These are phyloP conservation scores for Notocelia uddmanniana DNA, from an alignment of 2,888 invertebrate species.

Conservation along the genomic window DNA sequence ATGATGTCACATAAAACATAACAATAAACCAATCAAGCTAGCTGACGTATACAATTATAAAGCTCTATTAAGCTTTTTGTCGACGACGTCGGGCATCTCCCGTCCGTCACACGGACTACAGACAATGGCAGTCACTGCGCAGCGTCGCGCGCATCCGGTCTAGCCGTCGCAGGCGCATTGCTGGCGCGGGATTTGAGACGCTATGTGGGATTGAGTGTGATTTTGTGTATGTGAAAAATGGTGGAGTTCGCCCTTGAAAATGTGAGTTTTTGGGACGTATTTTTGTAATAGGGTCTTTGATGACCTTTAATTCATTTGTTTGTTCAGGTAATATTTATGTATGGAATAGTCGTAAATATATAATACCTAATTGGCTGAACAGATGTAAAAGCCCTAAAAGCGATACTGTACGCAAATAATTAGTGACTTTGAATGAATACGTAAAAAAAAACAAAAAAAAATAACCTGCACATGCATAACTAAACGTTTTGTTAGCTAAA, in stretches of 20 bases:
- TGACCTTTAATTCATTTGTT: background rate
- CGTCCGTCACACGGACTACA: constrained; percentile 51
- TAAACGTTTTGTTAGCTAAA: too few relatives aligned
- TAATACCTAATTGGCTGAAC: background rate
- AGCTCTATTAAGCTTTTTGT: background rate
- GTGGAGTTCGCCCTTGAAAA: constrained; percentile 76
- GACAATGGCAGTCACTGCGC: constrained; percentile 49
- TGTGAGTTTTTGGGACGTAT: constrained; percentile 59
- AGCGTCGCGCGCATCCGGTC: constrained; percentile 65
- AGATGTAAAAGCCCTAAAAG: background rate
- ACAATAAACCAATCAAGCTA: too few relatives aligned
- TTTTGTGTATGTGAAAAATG: constrained; percentile 57
- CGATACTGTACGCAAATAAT: background rate
- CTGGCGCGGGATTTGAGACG: background rate
- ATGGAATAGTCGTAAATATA: background rate
- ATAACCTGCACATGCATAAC: too few relatives aligned
- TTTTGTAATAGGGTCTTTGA: background rate
- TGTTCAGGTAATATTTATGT: background rate
- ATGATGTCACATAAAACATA: too few relatives aligned
- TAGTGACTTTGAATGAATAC: too few relatives aligned
- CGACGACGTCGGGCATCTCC: constrained; percentile 55
- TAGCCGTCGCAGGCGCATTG: constrained; percentile 19
- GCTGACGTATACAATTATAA: background rate
- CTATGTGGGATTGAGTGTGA: constrained; percentile 30
- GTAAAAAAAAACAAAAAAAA: too few relatives aligned